Evolutionary conservation across 2,113 vertebrate species (phyloP), one percentile per base, ranked within the genome.

Genomic region (Lethenteron camtschaticum): DNA sequence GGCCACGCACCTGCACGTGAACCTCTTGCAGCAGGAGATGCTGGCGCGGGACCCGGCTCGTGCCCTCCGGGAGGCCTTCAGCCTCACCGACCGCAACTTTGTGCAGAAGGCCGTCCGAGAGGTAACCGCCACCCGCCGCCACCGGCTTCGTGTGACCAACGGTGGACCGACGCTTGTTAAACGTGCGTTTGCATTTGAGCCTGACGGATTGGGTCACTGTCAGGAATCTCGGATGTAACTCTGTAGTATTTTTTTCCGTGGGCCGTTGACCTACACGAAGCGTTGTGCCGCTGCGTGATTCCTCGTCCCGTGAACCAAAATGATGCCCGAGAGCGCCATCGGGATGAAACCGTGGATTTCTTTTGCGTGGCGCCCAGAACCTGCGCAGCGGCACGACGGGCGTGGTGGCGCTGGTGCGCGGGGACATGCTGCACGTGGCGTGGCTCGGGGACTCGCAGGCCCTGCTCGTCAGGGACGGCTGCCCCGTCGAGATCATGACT

Each of bases 371-470:
- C 71, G 69, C 18, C 2, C 60, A 96, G 91, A 85, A 84, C 72
- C 82, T 95, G 69, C 85, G 90, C 68, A 92, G 89, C 1, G 91
- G 92, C 70, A 85, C 84, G 13, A 97, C 92, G 0, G 91, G 85
- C 0, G 87, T 97, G 24, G 85, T 81, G 0, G 84, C 80, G 0
- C 75, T 97, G 75, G 77, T 96, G 56, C 77, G 81, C 0, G 86
- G 80, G 14, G 78, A 75, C 58, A 75, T 78, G 58, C 76, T 97
- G 1, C 83, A 86, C 2, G 74, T 95, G 9, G 83, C 89, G 8
- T 97, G 92, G 91, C 82, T 96, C 0, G 92, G 92, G 41, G 92
- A 96, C 79, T 97, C 90, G 0, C 91, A 95, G 76, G 86, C 83
- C 18, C 76, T 92, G 74, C 79, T 97, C 72, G 87, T 97, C 74